Percentiles rank a stretch among this genome's conserved stretches.
phyloP scores from a whole-genome alignment of 2,888 invertebrate species.

The Agrotis clavis region DNA sequence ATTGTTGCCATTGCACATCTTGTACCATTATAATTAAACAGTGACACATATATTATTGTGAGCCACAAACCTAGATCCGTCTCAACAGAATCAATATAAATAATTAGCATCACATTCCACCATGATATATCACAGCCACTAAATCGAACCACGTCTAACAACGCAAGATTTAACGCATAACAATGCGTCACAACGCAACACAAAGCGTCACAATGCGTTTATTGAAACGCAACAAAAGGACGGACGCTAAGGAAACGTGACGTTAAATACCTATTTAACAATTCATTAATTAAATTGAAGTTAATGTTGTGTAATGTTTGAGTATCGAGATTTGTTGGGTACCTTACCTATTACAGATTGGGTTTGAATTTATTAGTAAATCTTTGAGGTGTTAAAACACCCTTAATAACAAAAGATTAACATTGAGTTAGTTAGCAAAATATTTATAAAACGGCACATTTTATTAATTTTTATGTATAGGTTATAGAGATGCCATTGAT shows the following conservation, averaged over 20 bases:
- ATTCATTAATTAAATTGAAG: constrained; percentile 58
- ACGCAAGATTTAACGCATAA: constrained; percentile 41
- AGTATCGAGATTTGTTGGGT: constrained; percentile 12
- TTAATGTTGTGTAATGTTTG: constrained; percentile 36
- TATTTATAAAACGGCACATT: not conserved
- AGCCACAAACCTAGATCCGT: no score
- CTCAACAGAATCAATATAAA: constrained; percentile 6
- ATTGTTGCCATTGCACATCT: no score
- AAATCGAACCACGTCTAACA: constrained; percentile 48
- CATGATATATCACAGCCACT: constrained; percentile 51
- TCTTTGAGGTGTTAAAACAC: not conserved
- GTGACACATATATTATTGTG: no score
- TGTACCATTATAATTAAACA: no score
- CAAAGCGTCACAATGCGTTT: constrained; percentile 46
- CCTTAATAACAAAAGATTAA: not conserved
- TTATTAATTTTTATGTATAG: no score
- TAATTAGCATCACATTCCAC: constrained; percentile 40
- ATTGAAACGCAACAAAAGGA: constrained; percentile 69
- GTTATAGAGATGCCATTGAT: no score
- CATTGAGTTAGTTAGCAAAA: not conserved
- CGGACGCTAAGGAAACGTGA: constrained; percentile 55
- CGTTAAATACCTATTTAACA: constrained; percentile 36
- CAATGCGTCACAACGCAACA: constrained; percentile 37
- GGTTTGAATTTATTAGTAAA: not conserved
- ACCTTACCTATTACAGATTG: no score